Evolutionary conservation across 2,888 invertebrate species (phyloP).

Genomic region (Eupeodes latifasciatus): DNA sequence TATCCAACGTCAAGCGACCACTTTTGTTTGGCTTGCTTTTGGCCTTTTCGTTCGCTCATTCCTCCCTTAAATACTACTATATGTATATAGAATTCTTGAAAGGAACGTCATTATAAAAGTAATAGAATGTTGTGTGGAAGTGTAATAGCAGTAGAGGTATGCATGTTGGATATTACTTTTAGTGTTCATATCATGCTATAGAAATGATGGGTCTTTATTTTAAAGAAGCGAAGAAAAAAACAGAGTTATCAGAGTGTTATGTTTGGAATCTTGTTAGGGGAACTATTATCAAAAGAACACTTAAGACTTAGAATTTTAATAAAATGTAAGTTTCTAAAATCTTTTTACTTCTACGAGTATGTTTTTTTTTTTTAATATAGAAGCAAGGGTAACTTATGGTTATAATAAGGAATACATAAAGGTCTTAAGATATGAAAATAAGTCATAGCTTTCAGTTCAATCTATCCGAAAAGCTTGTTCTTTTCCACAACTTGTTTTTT

Average conservation of each 20-base stretch:
- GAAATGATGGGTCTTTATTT: conserved; percentile 35
- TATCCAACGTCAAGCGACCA: neutral
- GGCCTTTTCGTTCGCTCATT: conserved; percentile 12
- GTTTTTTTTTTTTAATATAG: neutral
- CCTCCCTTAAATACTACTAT: neutral
- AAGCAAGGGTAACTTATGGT: neutral
- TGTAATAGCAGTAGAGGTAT: neutral
- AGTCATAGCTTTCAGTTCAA: no score
- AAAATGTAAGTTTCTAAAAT: neutral
- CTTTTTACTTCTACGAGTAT: neutral
- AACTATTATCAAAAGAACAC: conserved; percentile 49
- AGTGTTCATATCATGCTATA: neutral
- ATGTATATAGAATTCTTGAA: neutral
- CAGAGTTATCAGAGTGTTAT: conserved; percentile 35
- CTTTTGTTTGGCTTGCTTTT: conserved; percentile 15
- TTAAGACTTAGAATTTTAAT: neutral
- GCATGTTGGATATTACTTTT: conserved; percentile 44
- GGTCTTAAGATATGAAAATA: no score
- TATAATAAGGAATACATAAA: no score
- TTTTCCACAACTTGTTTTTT: no score
- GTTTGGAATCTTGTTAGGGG: conserved; percentile 49
- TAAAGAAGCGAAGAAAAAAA: neutral
- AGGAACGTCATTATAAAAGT: conserved; percentile 25
- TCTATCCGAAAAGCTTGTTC: no score
- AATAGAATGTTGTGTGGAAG: conserved; percentile 14